A percentile compares a stretch with the other conserved stretches of the same genome.
These are phyloP conservation scores for Diaperis boleti DNA, from an alignment of 2,888 invertebrate species.

Conservation along the genomic window DNA sequence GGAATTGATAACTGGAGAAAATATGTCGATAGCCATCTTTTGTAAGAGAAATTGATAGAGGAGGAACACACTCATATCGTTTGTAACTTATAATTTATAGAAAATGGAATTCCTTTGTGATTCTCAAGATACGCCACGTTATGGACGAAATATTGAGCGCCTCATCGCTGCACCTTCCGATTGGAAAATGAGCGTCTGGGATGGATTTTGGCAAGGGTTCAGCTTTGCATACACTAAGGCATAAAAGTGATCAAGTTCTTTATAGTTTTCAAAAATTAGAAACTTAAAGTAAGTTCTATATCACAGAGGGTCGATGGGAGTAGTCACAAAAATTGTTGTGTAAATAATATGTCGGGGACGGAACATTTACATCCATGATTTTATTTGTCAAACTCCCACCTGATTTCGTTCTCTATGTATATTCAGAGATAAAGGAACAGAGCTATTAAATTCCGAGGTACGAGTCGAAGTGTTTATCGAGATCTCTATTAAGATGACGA, in stretches of 20 bases:
- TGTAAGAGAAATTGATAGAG: constrained; percentile 52
- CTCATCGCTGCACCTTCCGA: constrained; percentile 2
- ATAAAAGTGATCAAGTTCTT: too few relatives aligned
- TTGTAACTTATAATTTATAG: constrained; percentile 53
- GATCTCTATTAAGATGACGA: constrained; percentile 50
- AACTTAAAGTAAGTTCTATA: too few relatives aligned
- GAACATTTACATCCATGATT: too few relatives aligned
- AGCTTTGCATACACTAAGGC: neutral
- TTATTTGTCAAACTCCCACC: too few relatives aligned
- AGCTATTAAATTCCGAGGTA: constrained; percentile 25
- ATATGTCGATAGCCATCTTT: constrained; percentile 51
- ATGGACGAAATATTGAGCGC: constrained; percentile 45
- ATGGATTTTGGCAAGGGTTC: neutral
- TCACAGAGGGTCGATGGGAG: too few relatives aligned
- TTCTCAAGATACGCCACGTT: constrained; percentile 50
- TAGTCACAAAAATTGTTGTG: too few relatives aligned
- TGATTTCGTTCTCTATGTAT: too few relatives aligned
- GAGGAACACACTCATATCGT: constrained; percentile 50
- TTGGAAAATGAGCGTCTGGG: neutral
- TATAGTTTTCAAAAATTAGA: too few relatives aligned
- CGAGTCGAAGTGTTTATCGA: constrained; percentile 44
- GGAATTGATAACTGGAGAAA: constrained; percentile 55
- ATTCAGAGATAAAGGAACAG: constrained; percentile 1
- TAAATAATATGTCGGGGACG: too few relatives aligned
- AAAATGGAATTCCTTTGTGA: constrained; percentile 52